Base-by-base conservation (phyloP, 30 jellyfish, hydroid and myxozoan species). In the Euphysa ruthae region DNA sequence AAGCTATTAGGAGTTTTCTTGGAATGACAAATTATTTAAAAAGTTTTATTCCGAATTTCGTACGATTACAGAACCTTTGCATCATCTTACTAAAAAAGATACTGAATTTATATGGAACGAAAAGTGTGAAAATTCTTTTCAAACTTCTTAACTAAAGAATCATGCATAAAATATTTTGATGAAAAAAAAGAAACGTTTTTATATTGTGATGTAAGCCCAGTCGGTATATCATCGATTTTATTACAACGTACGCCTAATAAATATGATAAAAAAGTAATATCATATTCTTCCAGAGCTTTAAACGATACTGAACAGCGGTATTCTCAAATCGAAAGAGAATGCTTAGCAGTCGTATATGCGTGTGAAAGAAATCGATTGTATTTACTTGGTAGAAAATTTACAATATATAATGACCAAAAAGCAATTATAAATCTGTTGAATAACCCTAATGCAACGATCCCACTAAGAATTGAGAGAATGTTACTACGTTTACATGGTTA, bases 261-360 rank as follows among this genome's bases (percentile, higher is more conserved):
- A 58, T 74, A 50, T 8, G 66, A 43, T n/a, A 43, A 8, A 26
- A 58, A 58, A 22, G 69, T 70, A 31, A 71, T 79, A 32, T 66
- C 72, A 6, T 79, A 79, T 58, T 51, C 81, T 25, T 46, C 71
- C n/a, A 20, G 82, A 13, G 93, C 91, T 22, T 74, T 69, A 4
- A 55, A 80, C 19, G 27, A 18, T 8, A 66, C 58, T 4, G 88
- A 79, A 57, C 65, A 27, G 8, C 63, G 76, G 21, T 79, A 79
- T 66, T 70, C 74, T 14, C 88, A 69, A 70, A 69, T 80, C 16
- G 92, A 79, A 69, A 32, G 74, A 27, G 93, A 79, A 70, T 82
- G 93, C 8, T 66, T 58, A 14, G 32, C 58, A 10, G 60, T 70
- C 20, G 75, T 22, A 10, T 70, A 57, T 21, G 83, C 83, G 15